These are phyloP conservation scores for Ammodytes dubius DNA, from an alignment of 2,113 vertebrate genomes.

Conservation along the genomic window DNA sequence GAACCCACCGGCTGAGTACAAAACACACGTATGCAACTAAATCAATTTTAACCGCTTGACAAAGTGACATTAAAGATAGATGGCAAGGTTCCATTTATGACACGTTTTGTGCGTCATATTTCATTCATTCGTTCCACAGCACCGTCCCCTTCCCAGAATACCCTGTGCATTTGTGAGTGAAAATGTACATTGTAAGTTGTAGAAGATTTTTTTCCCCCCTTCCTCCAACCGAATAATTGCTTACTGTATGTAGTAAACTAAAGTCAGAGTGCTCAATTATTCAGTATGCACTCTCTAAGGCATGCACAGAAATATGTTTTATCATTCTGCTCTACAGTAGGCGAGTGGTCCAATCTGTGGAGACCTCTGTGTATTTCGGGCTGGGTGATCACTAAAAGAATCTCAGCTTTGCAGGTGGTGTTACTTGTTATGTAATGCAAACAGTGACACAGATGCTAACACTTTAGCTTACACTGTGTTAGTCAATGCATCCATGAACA, in stretches of 20 bases:
- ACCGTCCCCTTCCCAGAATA: neutral
- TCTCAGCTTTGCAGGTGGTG: neutral
- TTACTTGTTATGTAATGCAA: neutral
- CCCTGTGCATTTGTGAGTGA: neutral
- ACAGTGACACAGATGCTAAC: neutral
- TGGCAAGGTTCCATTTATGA: constrained; percentile 6
- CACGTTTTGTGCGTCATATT: constrained; percentile 17
- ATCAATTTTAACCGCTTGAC: neutral
- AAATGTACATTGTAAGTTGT: constrained; percentile 31
- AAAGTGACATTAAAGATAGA: constrained; percentile 8
- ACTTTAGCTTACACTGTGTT: no score
- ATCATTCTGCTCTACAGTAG: neutral
- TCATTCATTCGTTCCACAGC: constrained; percentile 22
- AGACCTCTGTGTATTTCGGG: neutral
- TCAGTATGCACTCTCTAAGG: constrained; percentile 41
- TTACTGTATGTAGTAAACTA: constrained; percentile 43
- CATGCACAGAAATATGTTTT: constrained; percentile 16
- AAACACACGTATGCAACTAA: constrained; percentile 15
- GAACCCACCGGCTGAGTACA: neutral
- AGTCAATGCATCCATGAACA: constrained; percentile 18
- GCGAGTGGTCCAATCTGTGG: neutral
- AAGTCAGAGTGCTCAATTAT: constrained; percentile 65
- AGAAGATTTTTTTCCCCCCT: constrained; percentile 54
- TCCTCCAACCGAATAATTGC: constrained; percentile 19
- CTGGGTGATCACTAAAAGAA: neutral